Conservation (phyloP, 2,888 invertebrate species). For the Aphodius granarius region DNA sequence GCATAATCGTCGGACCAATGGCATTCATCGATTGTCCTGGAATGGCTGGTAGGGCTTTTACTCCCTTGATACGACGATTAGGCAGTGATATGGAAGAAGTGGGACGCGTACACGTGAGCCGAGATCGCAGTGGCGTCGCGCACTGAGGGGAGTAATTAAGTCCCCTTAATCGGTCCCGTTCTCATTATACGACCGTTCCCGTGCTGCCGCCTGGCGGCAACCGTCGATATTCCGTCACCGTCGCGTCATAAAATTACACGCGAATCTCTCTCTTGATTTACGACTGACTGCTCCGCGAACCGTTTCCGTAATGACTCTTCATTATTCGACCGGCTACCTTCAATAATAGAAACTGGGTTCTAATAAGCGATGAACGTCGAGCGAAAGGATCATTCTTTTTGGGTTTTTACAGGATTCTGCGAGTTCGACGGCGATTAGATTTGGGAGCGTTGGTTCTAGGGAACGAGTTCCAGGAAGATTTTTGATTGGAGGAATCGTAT, state of each 20-base stretch:
- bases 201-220: no score
- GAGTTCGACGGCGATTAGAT: neutral
- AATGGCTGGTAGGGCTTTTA: neutral
- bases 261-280: neutral
- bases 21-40: neutral
- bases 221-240: neutral
- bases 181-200: no score
- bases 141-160: neutral
- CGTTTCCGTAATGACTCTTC: constrained; percentile 9
- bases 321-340: constrained; percentile 8
- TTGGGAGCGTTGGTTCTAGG: neutral
- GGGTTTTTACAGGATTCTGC: neutral
- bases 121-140: neutral
- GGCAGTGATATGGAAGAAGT: neutral
- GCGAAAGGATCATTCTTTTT: neutral
- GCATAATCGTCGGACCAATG: neutral
- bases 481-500: neutral
- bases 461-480: neutral
- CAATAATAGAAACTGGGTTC: neutral
- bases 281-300: neutral
- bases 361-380: neutral
- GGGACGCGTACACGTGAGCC: neutral
- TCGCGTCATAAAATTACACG: neutral
- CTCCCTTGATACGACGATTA: neutral
- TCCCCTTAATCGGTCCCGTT: neutral